Evolutionary conservation across 2,888 invertebrate genomes (phyloP).

Genomic region (Drosophila diplacantha): DNA sequence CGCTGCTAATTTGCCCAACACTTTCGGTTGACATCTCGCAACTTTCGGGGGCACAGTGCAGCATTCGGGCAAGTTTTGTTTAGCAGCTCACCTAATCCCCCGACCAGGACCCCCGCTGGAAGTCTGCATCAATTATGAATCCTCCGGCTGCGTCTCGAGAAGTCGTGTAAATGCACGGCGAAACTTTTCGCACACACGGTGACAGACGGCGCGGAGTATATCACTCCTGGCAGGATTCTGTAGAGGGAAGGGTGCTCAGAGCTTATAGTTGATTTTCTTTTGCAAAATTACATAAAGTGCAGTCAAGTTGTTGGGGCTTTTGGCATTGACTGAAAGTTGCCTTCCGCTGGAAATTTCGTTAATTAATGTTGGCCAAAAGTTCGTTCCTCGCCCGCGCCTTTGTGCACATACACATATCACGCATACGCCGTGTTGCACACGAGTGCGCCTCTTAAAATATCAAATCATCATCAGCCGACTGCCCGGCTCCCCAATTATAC

Average conservation of each 20-base stretch:
- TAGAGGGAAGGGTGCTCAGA: not conserved
- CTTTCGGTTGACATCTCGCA: constrained; percentile 62
- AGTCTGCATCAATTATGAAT: constrained; percentile 67
- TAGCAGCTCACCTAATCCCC: constrained; percentile 37
- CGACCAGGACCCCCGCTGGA: not conserved
- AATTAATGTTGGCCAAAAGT: constrained; percentile 65
- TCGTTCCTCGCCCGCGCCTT: constrained; percentile 29
- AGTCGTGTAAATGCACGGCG: constrained; percentile 60
- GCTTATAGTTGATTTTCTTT: constrained; percentile 43
- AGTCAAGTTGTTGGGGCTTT: constrained; percentile 58
- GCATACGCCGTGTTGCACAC: constrained; percentile 51
- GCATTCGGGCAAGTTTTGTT: constrained; percentile 51
- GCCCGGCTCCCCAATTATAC: constrained; percentile 24
- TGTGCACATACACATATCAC: constrained; percentile 31
- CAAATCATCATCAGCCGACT: constrained; percentile 30
- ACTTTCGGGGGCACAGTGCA: constrained; percentile 48
- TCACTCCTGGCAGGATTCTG: not conserved
- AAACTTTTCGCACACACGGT: constrained; percentile 54
- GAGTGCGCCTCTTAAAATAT: constrained; percentile 36
- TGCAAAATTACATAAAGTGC: constrained; percentile 55
- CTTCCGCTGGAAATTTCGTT: constrained; percentile 49
- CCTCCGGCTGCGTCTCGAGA: constrained; percentile 37
- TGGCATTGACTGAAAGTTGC: constrained; percentile 55
- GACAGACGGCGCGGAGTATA: constrained; percentile 3
- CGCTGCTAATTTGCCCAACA: constrained; percentile 66